phyloP scores from a whole-genome alignment of 2,797 vertebrate genomes.

The Tarsius wallacei region DNA sequence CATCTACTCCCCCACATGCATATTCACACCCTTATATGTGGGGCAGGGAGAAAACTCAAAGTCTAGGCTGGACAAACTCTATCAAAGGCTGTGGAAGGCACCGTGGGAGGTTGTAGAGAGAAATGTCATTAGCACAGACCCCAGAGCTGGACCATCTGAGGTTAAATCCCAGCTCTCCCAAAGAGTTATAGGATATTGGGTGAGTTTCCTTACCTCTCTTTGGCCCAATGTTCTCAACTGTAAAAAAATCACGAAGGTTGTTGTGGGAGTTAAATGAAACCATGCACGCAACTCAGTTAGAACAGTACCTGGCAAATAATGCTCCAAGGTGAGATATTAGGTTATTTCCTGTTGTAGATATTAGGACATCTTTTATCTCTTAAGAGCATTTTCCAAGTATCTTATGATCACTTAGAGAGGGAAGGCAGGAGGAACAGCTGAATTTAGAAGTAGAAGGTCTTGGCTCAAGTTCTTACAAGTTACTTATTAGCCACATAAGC shows the following conservation, averaged over 20 bases:
- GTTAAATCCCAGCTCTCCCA: neutral
- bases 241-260: neutral
- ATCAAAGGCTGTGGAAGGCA: neutral
- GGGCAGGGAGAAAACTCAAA: neutral
- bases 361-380: neutral
- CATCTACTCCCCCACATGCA: neutral
- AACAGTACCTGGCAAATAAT: neutral
- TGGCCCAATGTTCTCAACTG: neutral
- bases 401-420: neutral
- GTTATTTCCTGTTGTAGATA: neutral
- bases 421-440: neutral
- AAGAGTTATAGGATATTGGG: neutral
- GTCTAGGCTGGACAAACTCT: neutral
- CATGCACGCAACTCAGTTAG: neutral
- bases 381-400: neutral
- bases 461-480: neutral
- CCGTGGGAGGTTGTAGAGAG: neutral
- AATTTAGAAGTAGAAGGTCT: neutral
- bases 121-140: neutral
- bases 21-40: fast-evolving
- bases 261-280: neutral
- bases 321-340: neutral
- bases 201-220: neutral
- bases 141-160: neutral
- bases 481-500: neutral